phyloP scores from a whole-genome alignment of 2,888 invertebrate species.

The Coelogynopora nodosa region DNA sequence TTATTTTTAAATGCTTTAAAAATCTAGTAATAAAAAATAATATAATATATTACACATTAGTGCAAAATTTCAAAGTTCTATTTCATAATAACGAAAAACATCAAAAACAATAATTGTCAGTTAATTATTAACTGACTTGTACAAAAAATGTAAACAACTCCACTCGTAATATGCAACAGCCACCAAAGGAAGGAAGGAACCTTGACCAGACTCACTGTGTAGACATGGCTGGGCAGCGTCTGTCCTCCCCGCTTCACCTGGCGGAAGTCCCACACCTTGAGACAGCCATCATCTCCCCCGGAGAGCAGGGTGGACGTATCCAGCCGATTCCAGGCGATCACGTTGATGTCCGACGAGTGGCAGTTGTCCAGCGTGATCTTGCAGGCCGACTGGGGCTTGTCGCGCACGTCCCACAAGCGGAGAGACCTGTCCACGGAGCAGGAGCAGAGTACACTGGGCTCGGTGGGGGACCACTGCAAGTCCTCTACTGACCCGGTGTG shows the following conservation, averaged over 20 bases:
- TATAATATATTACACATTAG: no score
- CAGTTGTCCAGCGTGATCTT: slow-evolving; percentile 81
- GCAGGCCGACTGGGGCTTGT: slow-evolving; percentile 78
- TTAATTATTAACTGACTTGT: no score
- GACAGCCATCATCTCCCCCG: slow-evolving; percentile 89
- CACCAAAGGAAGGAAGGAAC: no score
- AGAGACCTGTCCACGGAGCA: slow-evolving; percentile 67
- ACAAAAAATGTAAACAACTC: no score
- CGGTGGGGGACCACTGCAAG: slow-evolving; percentile 96
- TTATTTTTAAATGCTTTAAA: no score
- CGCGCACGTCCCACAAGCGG: slow-evolving; percentile 90
- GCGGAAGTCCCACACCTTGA: slow-evolving; percentile 91
- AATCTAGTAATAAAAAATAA: no score
- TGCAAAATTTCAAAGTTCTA: no score
- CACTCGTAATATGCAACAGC: no score
- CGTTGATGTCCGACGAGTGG: slow-evolving; percentile 88
- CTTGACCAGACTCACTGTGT: slow-evolving; percentile 38
- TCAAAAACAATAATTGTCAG: no score
- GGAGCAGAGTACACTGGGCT: slow-evolving; percentile 69
- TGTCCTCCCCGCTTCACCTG: neutral
- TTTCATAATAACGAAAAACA: no score
- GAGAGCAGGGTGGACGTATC: slow-evolving; percentile 81
- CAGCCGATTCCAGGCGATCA: slow-evolving; percentile 88
- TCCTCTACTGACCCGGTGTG: slow-evolving; percentile 93
- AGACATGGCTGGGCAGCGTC: neutral